These are phyloP conservation scores for Acrocera orbiculus DNA, from an alignment of 2,888 invertebrate species.

Conservation along the genomic window DNA sequence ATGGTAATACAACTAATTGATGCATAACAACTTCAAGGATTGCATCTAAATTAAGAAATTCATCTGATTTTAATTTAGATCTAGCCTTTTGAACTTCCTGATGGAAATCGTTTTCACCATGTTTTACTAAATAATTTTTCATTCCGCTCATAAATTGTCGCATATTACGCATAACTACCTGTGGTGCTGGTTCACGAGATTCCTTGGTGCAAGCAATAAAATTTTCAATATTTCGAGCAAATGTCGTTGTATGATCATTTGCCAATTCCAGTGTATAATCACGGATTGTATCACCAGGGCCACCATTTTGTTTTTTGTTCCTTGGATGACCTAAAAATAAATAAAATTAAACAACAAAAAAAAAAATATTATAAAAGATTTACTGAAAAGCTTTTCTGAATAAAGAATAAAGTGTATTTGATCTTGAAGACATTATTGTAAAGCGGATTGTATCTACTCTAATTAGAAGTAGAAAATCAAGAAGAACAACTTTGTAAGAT, in stretches of 20 bases:
- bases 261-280: slow-evolving; percentile 66
- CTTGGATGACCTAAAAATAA: slow-evolving; percentile 53
- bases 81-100: slow-evolving; percentile 57
- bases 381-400: too few species aligned
- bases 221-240: slow-evolving; percentile 82
- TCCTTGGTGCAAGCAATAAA: slow-evolving; percentile 86
- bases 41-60: slow-evolving; percentile 88
- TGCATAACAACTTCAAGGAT: slow-evolving; percentile 91
- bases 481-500: too few species aligned
- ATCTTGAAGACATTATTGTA: too few species aligned
- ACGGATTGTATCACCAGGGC: slow-evolving; percentile 53
- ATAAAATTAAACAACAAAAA: not conserved
- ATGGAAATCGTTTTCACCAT: slow-evolving; percentile 85
- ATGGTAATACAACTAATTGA: slow-evolving; percentile 69
- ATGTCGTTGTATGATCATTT: slow-evolving; percentile 70
- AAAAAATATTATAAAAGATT: not conserved
- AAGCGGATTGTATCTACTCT: too few species aligned
- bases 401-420: too few species aligned
- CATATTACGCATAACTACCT: slow-evolving; percentile 77
- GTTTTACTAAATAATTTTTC: slow-evolving; percentile 93
- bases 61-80: slow-evolving; percentile 60
- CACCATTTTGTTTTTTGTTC: slow-evolving; percentile 35
- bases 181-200: slow-evolving; percentile 73
- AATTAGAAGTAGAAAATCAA: too few species aligned
- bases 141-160: slow-evolving; percentile 97